Conservation (phyloP, 2,113 vertebrate species). For the Gavia stellata region DNA sequence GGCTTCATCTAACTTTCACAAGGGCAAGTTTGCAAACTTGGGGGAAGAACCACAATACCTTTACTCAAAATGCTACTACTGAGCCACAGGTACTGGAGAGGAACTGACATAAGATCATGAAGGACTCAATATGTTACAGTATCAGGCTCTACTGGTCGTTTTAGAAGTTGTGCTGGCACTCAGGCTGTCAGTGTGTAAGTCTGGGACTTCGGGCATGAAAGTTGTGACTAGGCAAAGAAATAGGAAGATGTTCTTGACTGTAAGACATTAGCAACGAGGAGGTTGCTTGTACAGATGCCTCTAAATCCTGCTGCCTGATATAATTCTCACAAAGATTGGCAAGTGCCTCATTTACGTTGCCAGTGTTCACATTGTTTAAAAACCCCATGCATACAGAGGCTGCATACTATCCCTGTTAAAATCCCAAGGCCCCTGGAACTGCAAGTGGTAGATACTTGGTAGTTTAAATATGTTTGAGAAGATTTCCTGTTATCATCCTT, state of each 20-base stretch:
- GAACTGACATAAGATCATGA: background rate
- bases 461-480: slow-evolving; percentile 31
- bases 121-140: background rate
- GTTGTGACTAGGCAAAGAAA: background rate
- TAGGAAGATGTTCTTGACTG: background rate
- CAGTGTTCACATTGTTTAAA: background rate
- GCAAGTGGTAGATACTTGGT: slow-evolving; percentile 14
- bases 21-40: background rate
- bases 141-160: background rate
- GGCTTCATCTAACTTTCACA: background rate
- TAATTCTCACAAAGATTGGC: background rate
- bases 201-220: background rate
- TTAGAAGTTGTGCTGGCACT: background rate
- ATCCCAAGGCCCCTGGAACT: background rate
- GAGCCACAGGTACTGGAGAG: background rate
- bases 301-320: background rate
- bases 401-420: background rate
- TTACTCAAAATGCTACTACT: background rate
- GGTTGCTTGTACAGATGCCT: background rate
- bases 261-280: background rate
- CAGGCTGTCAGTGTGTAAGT: background rate
- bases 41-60: background rate
- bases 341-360: background rate
- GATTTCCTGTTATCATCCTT: slow-evolving; percentile 37
- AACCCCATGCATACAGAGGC: background rate